These are phyloP conservation scores for Branchipolynoe longqiensis DNA, from an alignment of 2,888 invertebrate species.

Conservation along the genomic window DNA sequence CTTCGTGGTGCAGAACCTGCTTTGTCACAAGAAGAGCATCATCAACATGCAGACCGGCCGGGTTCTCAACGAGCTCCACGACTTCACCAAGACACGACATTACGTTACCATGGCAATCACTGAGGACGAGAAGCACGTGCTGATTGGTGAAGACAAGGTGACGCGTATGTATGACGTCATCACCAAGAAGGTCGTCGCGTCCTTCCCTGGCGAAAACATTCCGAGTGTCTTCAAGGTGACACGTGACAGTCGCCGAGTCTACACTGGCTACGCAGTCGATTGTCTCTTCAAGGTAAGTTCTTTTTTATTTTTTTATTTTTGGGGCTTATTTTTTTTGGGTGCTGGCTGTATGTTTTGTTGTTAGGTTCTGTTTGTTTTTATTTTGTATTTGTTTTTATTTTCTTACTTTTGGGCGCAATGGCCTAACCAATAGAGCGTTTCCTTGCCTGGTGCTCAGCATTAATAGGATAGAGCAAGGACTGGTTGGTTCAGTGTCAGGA, in stretches of 20 bases:
- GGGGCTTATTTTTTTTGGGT: no score
- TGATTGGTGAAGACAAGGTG: constrained; percentile 66
- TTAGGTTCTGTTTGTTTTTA: no score
- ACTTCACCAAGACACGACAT: constrained; percentile 64
- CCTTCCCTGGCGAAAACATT: constrained; percentile 65
- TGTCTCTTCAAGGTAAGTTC: constrained; percentile 71
- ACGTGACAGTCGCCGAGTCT: constrained; percentile 68
- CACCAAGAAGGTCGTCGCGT: constrained; percentile 55
- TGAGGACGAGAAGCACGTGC: constrained; percentile 65
- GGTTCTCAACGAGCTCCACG: constrained; percentile 63
- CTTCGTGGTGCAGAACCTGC: constrained; percentile 64
- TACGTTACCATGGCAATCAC: constrained; percentile 68
- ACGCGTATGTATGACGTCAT: constrained; percentile 66
- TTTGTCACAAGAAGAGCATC: constrained; percentile 68
- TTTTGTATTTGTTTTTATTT: no score
- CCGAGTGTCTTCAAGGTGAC: constrained; percentile 69
- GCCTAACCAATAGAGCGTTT: no score
- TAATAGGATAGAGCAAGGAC: no score
- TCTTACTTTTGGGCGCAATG: no score
- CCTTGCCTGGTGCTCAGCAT: no score
- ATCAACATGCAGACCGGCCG: constrained; percentile 66
- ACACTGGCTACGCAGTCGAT: constrained; percentile 70
- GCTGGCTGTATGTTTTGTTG: no score
- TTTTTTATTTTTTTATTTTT: no score
- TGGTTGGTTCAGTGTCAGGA: no score